Evolutionary conservation across 2,888 invertebrate genomes (phyloP).

Genomic region (Dinocampus coccinellae): DNA sequence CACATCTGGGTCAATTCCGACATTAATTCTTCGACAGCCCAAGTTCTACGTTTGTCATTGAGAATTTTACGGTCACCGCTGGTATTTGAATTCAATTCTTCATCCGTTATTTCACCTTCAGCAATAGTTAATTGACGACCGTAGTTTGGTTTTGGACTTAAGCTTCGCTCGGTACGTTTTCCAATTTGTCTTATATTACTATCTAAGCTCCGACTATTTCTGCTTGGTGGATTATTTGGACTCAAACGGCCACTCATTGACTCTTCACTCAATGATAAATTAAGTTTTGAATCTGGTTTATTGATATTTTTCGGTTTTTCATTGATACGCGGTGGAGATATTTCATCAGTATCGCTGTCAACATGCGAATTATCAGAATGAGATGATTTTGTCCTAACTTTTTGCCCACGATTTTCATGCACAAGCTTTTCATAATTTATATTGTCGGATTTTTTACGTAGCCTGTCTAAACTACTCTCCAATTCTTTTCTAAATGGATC

Average conservation of each 20-base stretch:
- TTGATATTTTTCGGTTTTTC: slow-evolving; percentile 27
- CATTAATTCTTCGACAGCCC: slow-evolving; percentile 64
- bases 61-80: slow-evolving; percentile 46
- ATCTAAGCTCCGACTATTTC: slow-evolving; percentile 44
- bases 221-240: slow-evolving; percentile 37
- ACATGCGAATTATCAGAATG: slow-evolving; percentile 45
- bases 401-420: background rate
- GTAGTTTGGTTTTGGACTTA: slow-evolving; percentile 40
- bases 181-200: slow-evolving; percentile 35
- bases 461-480: slow-evolving; percentile 47
- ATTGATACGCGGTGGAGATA: slow-evolving; percentile 10
- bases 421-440: slow-evolving; percentile 20
- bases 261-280: slow-evolving; percentile 38
- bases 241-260: slow-evolving; percentile 37
- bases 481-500: slow-evolving; percentile 57
- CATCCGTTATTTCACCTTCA: slow-evolving; percentile 27
- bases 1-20: slow-evolving; percentile 57
- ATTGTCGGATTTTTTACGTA: slow-evolving; percentile 37
- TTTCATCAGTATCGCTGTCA: slow-evolving; percentile 42
- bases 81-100: slow-evolving; percentile 15
- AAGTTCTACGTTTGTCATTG: slow-evolving; percentile 60
- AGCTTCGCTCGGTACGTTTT: slow-evolving; percentile 37
- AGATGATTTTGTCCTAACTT: slow-evolving; percentile 41
- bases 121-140: slow-evolving; percentile 44
- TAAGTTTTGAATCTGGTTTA: slow-evolving; percentile 30